Evolutionary conservation across 1,140 invertebrate genomes (phyloP), one percentile per base, ranked within the genome.

Genomic region (Coenobita brevimanus): DNA sequence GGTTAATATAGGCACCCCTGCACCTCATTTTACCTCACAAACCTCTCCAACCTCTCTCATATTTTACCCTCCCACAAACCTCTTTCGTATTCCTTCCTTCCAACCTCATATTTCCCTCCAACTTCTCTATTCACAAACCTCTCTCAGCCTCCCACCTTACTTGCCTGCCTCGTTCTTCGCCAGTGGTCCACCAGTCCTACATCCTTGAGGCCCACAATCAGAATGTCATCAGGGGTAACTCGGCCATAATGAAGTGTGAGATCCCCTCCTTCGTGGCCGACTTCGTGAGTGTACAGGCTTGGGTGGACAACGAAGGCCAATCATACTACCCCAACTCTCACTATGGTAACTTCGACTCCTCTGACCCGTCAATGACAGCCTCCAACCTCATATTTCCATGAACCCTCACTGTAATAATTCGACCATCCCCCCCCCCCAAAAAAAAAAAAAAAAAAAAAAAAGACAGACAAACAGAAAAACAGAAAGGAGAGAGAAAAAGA

Each of bases 201-300:
- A 96, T 97, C 92, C 96, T 95, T 60, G 96, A 97, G 92, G 96
- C 97, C 64, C 96, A 97, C 93, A 97, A 98, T 93, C 97, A 97
- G 91, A 98, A 97, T 93, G 97, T 96, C 24, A 98, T 98, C 91
- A 94, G 96, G 89, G 97, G 97, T 84, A 98, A 98, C 93, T 96
- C 97, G 71, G 97, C 97, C 78, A 96, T 98, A 84, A 93, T 98
- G 91, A 97, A 97, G 93, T 98, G 97, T 93, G 95, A 96, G 91
- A 96, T 98, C 91, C 97, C 97, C 30, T 97, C 96, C 60, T 98
- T 97, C 92, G 96, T 98, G 71, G 96, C 96, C 67, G 97, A 98
- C 93, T 98, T 98, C 93, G 96, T 99, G 38, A 95, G 94, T 91
- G 96, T 98, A 89, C 94, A 97, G 41, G 96, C 96, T 8, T 99